Evolutionary conservation across 2,888 invertebrate genomes (phyloP).

Genomic region (Phytoseiulus persimilis): DNA sequence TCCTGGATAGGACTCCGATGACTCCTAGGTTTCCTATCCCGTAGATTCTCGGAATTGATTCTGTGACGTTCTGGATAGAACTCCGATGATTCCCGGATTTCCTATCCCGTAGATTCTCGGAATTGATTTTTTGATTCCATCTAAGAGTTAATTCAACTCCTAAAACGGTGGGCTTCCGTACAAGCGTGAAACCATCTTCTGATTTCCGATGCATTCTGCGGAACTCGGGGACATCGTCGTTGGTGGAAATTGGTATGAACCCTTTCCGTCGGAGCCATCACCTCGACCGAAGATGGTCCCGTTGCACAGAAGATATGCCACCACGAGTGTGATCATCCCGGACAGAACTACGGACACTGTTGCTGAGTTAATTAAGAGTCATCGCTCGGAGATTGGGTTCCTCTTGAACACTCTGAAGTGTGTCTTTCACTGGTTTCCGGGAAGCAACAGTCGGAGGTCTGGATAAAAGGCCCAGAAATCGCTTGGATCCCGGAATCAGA

Average conservation of each 20-base stretch:
- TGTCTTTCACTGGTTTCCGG: too few species aligned
- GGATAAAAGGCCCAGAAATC: too few species aligned
- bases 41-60: too few species aligned
- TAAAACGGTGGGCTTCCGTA: neutral
- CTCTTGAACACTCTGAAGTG: too few species aligned
- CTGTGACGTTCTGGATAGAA: too few species aligned
- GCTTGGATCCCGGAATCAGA: too few species aligned
- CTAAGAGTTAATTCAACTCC: neutral
- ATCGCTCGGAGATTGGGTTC: neutral
- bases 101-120: too few species aligned
- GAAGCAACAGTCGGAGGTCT: too few species aligned
- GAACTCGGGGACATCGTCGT: constrained; percentile 6
- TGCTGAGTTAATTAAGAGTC: neutral
- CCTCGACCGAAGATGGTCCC: constrained; percentile 36
- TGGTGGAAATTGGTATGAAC: constrained; percentile 9
- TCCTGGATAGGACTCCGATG: too few species aligned
- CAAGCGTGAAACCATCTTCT: neutral
- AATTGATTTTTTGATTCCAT: too few species aligned
- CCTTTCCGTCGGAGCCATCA: constrained; percentile 17
- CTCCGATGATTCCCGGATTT: too few species aligned
- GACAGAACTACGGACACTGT: constrained; percentile 8
- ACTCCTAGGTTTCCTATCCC: too few species aligned
- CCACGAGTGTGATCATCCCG: constrained; percentile 8
- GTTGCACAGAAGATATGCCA: neutral
- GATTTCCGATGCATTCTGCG: neutral